Conservation (phyloP, 2,113 vertebrate species). For the Panurus biarmicus region DNA sequence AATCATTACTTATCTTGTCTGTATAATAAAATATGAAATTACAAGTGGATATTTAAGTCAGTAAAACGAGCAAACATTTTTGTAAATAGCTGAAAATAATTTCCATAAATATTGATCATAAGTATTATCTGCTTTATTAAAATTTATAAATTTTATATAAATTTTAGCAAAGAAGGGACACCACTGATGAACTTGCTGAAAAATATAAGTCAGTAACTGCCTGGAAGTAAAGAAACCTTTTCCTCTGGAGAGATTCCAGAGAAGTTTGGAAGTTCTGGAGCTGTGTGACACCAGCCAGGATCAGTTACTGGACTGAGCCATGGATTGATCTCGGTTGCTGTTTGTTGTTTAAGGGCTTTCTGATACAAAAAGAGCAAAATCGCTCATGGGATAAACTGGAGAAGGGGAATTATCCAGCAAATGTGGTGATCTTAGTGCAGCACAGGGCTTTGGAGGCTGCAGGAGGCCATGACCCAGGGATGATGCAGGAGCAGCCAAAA, state of each 20-base stretch:
- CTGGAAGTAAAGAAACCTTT: neutral
- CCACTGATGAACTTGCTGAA: neutral
- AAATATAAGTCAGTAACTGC: neutral
- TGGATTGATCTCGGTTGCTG: neutral
- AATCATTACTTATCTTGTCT: neutral
- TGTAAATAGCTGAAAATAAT: neutral
- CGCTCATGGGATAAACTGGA: neutral
- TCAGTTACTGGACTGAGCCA: neutral
- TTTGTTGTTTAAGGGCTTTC: neutral
- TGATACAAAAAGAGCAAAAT: neutral
- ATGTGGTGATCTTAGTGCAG: too few relatives aligned
- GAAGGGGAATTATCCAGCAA: neutral
- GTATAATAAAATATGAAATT: neutral
- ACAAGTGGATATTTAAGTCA: neutral
- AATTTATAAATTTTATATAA: neutral
- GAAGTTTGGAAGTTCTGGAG: neutral
- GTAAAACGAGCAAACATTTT: neutral
- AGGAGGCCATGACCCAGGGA: accelerated
- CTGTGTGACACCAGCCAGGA: neutral
- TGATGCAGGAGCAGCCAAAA: neutral
- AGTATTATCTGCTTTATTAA: neutral
- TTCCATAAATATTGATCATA: neutral
- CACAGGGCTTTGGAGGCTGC: neutral
- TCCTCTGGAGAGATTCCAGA: neutral
- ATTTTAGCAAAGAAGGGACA: neutral